These are phyloP conservation scores for Chloroclysta siterata DNA, from an alignment of 2,888 invertebrate genomes.

Conservation along the genomic window DNA sequence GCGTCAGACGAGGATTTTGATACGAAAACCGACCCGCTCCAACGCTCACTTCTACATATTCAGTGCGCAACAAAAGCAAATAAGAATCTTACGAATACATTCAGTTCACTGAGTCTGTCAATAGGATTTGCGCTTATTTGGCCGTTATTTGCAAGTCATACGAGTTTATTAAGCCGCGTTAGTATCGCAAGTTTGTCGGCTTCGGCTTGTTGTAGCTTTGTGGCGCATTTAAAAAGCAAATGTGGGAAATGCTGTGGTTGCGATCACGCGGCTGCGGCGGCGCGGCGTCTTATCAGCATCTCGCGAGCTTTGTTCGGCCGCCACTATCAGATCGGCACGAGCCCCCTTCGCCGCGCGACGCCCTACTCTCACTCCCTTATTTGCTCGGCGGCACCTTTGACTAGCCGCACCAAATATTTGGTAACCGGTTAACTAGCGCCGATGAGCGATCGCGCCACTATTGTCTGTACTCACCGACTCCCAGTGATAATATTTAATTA, in stretches of 20 bases:
- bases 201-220: slow-evolving; percentile 36
- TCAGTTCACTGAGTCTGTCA: slow-evolving; percentile 65
- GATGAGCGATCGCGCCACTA: slow-evolving; percentile 72
- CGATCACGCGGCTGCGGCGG: slow-evolving; percentile 59
- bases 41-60: slow-evolving; percentile 60
- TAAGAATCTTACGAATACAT: slow-evolving; percentile 33
- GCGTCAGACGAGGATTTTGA: slow-evolving; percentile 55
- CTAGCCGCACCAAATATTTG: slow-evolving; percentile 77
- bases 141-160: slow-evolving; percentile 71
- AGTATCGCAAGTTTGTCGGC: slow-evolving; percentile 19
- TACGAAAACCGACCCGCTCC: slow-evolving; percentile 50
- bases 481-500: slow-evolving; percentile 83
- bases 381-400: slow-evolving; percentile 77
- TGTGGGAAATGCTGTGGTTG: slow-evolving; percentile 59
- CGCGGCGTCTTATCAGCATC: slow-evolving; percentile 69
- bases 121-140: slow-evolving; percentile 72
- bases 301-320: slow-evolving; percentile 67
- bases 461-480: slow-evolving; percentile 76
- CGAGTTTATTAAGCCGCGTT: slow-evolving; percentile 27
- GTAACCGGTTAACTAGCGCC: slow-evolving; percentile 77
- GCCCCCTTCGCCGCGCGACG: slow-evolving; percentile 52
- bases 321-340: slow-evolving; percentile 71
- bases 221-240: slow-evolving; percentile 58
- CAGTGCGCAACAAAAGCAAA: slow-evolving; percentile 51
- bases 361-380: slow-evolving; percentile 59